These are phyloP conservation scores for Axea sp. DNA, from an alignment of 2,888 invertebrate genomes.

Conservation along the genomic window DNA sequence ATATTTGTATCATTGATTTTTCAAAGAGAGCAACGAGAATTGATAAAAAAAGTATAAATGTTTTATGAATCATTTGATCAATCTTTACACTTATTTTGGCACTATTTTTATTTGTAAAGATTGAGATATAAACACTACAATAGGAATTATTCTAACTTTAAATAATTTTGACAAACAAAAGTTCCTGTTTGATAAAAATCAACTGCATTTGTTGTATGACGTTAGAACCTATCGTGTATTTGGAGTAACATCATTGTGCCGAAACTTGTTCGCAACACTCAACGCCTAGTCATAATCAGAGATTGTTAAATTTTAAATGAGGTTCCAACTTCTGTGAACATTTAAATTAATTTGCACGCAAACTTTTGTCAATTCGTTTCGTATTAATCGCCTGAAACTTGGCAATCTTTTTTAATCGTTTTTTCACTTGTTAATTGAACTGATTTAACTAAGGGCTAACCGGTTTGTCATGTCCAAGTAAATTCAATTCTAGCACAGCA, in stretches of 20 bases:
- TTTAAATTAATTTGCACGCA: conserved; percentile 31
- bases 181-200: conserved; percentile 7
- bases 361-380: conserved; percentile 41
- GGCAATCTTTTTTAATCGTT: conserved; percentile 12
- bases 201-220: conserved; percentile 3
- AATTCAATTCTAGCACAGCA: conserved; percentile 49
- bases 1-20: too few species aligned
- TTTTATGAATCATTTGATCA: too few species aligned
- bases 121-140: too few species aligned
- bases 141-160: too few species aligned
- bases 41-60: too few species aligned
- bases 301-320: conserved; percentile 35
- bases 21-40: too few species aligned
- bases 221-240: not conserved
- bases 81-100: too few species aligned
- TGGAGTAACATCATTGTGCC: conserved; percentile 9
- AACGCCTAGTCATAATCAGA: conserved; percentile 29
- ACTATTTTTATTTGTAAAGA: too few species aligned
- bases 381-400: conserved; percentile 25
- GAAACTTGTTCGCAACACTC: conserved; percentile 22
- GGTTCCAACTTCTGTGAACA: conserved; percentile 16
- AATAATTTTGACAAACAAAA: too few species aligned
- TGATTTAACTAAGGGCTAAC: conserved; percentile 44
- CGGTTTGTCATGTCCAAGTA: conserved; percentile 54
- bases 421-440: conserved; percentile 28